A percentile compares a stretch with the other conserved stretches of the same genome.
These are phyloP conservation scores for Tetrax tetrax DNA, from an alignment of 2,113 vertebrate species.

Conservation along the genomic window DNA sequence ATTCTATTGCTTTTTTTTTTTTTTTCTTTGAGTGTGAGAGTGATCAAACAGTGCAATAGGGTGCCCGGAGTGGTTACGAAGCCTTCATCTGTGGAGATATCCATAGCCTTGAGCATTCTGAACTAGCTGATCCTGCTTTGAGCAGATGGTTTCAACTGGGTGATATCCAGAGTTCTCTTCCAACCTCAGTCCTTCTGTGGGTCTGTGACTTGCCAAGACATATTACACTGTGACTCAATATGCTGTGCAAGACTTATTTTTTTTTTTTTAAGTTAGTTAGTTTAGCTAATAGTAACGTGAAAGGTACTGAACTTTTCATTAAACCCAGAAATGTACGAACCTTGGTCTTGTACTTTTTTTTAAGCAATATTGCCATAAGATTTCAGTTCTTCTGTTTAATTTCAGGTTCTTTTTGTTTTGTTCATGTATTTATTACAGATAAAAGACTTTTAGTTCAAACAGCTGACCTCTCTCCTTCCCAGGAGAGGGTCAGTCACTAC, in stretches of 20 bases:
- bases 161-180: neutral
- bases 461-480: neutral
- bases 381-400: neutral
- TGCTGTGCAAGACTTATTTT: neutral
- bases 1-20: neutral
- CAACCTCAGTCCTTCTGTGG: neutral
- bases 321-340: neutral
- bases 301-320: neutral
- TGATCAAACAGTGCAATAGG: neutral
- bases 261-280: neutral
- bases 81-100: neutral
- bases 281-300: neutral
- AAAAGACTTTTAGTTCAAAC: neutral
- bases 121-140: neutral
- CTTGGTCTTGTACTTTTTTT: neutral
- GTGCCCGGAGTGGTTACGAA: fast-evolving
- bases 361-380: neutral
- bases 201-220: neutral
- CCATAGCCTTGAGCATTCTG: neutral
- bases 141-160: neutral
- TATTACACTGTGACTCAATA: neutral
- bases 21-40: neutral
- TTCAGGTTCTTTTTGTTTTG: neutral
- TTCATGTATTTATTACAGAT: neutral
- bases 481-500: neutral